A percentile compares a stretch with the other conserved stretches of the same genome.
phyloP scores from a whole-genome alignment of 2,888 invertebrate species.

The Boloria selene region DNA sequence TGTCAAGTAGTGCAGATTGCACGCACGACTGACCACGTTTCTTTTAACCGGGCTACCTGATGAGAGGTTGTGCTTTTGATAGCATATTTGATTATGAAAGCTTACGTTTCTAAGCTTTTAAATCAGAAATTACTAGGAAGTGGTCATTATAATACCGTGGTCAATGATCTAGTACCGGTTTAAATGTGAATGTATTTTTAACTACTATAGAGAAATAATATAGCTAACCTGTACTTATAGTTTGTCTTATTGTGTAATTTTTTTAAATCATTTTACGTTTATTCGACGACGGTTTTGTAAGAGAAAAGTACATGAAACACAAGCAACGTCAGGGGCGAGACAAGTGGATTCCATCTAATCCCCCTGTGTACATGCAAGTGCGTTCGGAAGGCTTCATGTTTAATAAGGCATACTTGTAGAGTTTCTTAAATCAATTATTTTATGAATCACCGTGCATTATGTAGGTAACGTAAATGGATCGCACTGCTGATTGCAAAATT shows the following conservation, averaged over 20 bases:
- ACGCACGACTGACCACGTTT: slow-evolving; percentile 59
- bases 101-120: not conserved
- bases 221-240: no score
- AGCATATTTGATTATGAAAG: not conserved
- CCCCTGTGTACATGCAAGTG: slow-evolving; percentile 2
- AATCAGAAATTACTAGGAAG: not conserved
- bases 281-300: no score
- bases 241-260: no score
- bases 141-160: no score
- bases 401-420: slow-evolving; percentile 17
- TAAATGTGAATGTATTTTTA: no score
- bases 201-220: no score
- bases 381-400: slow-evolving; percentile 11
- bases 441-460: slow-evolving; percentile 1
- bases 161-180: no score
- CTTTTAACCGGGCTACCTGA: slow-evolving; percentile 26
- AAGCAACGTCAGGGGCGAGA: not conserved
- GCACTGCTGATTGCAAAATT: no score
- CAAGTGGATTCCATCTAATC: slow-evolving; percentile 6
- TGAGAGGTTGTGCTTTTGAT: slow-evolving; percentile 5
- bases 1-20: slow-evolving; percentile 53
- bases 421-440: slow-evolving; percentile 19
- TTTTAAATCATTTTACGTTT: no score
- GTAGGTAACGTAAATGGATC: not conserved
- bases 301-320: not conserved